phyloP scores from a whole-genome alignment of 2,113 vertebrate genomes.

The Solenodon paradoxus region DNA sequence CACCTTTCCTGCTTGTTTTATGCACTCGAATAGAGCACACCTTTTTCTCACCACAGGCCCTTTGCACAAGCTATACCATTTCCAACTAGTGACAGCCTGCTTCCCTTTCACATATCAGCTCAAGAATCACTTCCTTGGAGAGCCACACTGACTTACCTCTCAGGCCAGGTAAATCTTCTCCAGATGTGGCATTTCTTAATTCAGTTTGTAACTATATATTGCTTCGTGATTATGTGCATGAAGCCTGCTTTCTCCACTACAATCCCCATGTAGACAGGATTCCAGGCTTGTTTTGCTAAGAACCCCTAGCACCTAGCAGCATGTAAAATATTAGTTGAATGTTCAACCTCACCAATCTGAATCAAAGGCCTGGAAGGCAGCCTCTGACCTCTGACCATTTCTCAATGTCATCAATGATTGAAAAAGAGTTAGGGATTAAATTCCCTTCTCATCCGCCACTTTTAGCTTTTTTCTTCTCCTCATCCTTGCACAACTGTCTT shows the following conservation, averaged over 20 bases:
- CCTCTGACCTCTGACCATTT: not conserved
- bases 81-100: not conserved
- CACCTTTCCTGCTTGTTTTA: not conserved
- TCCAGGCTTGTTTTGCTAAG: not conserved
- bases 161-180: not conserved
- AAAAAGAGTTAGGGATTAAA: not conserved
- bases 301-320: not conserved
- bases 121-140: not conserved
- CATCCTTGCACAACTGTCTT: not conserved
- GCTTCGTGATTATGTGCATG: not conserved
- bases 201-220: not conserved
- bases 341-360: not conserved
- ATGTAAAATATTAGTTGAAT: not conserved
- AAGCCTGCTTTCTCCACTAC: not conserved
- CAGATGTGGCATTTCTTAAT: not conserved
- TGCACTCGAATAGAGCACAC: not conserved
- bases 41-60: not conserved
- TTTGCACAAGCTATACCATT: not conserved
- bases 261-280: not conserved
- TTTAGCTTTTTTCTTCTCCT: not conserved
- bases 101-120: not conserved
- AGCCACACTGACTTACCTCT: not conserved
- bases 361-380: not conserved
- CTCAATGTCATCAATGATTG: not conserved
- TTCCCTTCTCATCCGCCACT: not conserved